Conservation (phyloP, 2,797 vertebrate genomes). For the Gallinago solitaria region DNA sequence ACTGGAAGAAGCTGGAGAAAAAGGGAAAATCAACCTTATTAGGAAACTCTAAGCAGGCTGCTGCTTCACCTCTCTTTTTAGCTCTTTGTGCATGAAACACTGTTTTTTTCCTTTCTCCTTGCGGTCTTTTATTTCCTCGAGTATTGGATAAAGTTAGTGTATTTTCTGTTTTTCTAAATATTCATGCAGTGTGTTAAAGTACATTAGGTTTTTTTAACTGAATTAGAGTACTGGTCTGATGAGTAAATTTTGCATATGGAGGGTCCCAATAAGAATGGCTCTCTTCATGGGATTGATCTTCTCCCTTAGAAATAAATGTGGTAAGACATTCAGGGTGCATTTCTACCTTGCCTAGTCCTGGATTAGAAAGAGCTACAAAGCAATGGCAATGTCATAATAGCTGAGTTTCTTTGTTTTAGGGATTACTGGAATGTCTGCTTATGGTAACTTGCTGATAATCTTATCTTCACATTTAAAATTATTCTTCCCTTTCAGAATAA, state of each 20-base stretch:
- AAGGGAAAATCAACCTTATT: not conserved
- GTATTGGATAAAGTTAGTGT: not conserved
- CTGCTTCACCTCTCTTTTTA: not conserved
- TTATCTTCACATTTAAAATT: not conserved
- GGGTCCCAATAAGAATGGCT: not conserved
- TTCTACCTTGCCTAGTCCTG: not conserved
- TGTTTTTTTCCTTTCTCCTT: not conserved
- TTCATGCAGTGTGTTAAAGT: not conserved
- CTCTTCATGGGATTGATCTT: not conserved
- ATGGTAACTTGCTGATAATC: not conserved
- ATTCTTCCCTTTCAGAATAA: not conserved
- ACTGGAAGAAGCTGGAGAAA: not conserved
- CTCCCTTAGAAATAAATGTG: not conserved
- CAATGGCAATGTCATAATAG: not conserved
- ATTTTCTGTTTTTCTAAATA: not conserved
- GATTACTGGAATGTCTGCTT: not conserved
- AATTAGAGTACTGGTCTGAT: not conserved
- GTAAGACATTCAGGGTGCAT: not conserved
- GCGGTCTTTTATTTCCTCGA: not conserved
- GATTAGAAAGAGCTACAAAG: not conserved
- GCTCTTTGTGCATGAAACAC: not conserved
- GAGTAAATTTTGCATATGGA: not conserved
- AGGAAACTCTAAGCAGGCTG: not conserved
- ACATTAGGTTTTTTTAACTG: not conserved
- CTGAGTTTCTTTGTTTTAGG: not conserved